Conservation (phyloP, 2,888 invertebrate genomes). For the Nomada fabriciana region DNA sequence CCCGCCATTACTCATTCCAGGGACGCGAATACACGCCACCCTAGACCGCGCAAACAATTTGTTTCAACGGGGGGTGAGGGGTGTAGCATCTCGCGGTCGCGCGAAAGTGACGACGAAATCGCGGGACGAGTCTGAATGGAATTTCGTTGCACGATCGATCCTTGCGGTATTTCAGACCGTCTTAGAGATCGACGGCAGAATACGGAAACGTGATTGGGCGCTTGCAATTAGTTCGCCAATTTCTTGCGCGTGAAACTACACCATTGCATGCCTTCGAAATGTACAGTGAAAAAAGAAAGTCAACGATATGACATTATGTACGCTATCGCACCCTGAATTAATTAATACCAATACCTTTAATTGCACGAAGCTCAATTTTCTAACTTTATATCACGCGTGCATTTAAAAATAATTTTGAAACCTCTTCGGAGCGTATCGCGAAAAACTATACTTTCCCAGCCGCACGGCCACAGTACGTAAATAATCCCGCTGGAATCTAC, state of each 20-base stretch:
- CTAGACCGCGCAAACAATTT: slow-evolving; percentile 75
- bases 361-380: background rate
- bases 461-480: slow-evolving; percentile 3
- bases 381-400: too few species aligned
- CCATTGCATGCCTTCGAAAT: too few species aligned
- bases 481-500: slow-evolving; percentile 30
- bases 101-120: slow-evolving; percentile 72
- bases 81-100: slow-evolving; percentile 69
- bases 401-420: too few species aligned
- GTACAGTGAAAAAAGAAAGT: too few species aligned
- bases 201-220: too few species aligned
- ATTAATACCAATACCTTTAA: too few species aligned
- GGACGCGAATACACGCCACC: slow-evolving; percentile 67
- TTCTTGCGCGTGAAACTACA: too few species aligned
- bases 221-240: too few species aligned
- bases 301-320: too few species aligned
- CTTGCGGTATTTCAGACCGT: background rate
- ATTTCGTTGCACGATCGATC: slow-evolving; percentile 3
- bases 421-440: background rate
- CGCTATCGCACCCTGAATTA: too few species aligned
- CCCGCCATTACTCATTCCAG: slow-evolving; percentile 75
- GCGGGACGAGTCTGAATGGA: slow-evolving; percentile 56
- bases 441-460: background rate
- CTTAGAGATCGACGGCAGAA: too few species aligned
- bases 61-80: slow-evolving; percentile 55